A percentile compares a stretch with the other conserved stretches of the same genome.
Conservation (phyloP, 2,113 vertebrate species). For the Pterocles burchelli region DNA sequence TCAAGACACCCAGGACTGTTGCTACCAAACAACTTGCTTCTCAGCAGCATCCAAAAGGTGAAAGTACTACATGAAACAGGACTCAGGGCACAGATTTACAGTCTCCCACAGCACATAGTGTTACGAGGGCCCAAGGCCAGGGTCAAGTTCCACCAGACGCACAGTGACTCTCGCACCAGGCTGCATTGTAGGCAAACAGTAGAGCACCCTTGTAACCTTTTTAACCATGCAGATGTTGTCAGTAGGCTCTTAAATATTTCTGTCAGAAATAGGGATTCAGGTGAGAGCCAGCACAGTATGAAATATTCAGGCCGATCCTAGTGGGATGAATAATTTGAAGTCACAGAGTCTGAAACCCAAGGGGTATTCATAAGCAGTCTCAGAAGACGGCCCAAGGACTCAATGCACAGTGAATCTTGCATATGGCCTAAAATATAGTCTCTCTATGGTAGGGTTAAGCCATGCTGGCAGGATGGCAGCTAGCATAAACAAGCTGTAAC, state of each 20-base stretch:
- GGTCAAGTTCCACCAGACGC: not conserved
- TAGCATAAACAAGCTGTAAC: slow-evolving; percentile 39
- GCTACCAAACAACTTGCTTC: slow-evolving; percentile 52
- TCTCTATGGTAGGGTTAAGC: not conserved
- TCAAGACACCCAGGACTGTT: slow-evolving; percentile 63
- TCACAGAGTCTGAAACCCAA: not conserved
- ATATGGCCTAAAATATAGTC: not conserved
- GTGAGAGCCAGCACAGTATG: not conserved
- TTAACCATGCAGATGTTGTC: not conserved
- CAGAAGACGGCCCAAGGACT: not conserved
- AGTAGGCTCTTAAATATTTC: not conserved
- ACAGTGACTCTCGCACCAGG: slow-evolving; percentile 28
- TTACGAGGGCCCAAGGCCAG: slow-evolving; percentile 32
- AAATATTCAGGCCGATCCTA: not conserved
- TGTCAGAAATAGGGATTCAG: not conserved
- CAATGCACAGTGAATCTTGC: not conserved
- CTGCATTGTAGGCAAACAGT: not conserved
- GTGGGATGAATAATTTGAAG: not conserved
- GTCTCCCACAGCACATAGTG: not conserved
- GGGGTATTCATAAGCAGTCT: not conserved
- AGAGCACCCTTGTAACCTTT: not conserved
- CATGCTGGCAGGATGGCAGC: not conserved
- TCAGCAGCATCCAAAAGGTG: slow-evolving; percentile 53
- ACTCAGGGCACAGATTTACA: not conserved
- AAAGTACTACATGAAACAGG: slow-evolving; percentile 40